Evolutionary conservation across 2,888 invertebrate genomes (phyloP), one percentile per base, ranked within the genome.

Genomic region (Malthinus flaveolus): DNA sequence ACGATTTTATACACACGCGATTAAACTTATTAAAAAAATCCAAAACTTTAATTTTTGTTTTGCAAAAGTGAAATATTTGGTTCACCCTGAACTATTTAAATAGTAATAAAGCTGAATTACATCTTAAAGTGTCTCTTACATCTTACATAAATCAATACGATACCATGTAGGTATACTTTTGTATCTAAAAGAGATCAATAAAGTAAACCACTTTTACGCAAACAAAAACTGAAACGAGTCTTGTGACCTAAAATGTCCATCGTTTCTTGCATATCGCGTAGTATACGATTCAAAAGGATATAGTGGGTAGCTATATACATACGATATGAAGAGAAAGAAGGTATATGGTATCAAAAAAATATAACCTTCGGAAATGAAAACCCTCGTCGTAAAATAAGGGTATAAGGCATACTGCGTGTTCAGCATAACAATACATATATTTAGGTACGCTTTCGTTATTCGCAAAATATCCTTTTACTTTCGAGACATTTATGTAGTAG

Each of bases 291-390:
- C 74, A 73, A 74, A 23, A 73, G 74, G 69, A 68, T 69, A 23
- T 23, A 23, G 23, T 23, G 23, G 23, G 23, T 23, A 45, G 39
- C 31, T 32, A 45, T 45, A 12, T 45, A 23, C 3, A 5, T 23
- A 23, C 5, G 23, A 23, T 23, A 23, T 23, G 5, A 23, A 23
- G 23, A 23, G 23, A 23, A 23, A 23, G 23, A 23, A 23, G 23
- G 58, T 53, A 58, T 53, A 59, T 59, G 65, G 68, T 71, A 64
- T 64, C 64, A 62, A 62, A 71, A 71, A 72, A 72, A 73, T 73
- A 74, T 71, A 74, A 73, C 75, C 75, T 75, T 75, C 73, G 73
- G 73, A 74, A 73, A 73, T 73, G 74, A 72, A 74, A 73, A 70
- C 71, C 69, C 70, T 63, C 62, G 72, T 72, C 73, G 70, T 75